Evolutionary conservation across 2,888 invertebrate species (phyloP), one percentile per base, ranked within the genome.

Genomic region (Sesia bembeciformis): DNA sequence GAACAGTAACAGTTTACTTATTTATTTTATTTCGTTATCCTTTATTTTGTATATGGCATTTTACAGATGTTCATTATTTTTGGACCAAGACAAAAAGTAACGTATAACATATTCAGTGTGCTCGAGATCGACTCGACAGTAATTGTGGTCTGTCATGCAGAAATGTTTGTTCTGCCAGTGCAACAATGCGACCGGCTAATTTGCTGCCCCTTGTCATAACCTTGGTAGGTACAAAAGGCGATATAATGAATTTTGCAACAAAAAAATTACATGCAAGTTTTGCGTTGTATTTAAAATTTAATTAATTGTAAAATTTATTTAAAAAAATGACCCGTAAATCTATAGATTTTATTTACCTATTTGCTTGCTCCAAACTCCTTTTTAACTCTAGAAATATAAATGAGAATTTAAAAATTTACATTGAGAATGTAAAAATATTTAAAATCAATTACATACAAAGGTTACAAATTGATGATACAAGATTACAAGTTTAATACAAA

Each of bases 181-280:
- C 57, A 57, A 52, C 51, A 52, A 42, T 51, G 43, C 55, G 56
- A 56, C 57, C 54, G 40, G 53, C 53, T 57, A 57, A 57, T 56
- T 56, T 55, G 55, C 55, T 51, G 55, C 53, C 55, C 57, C 53
- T 52, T 53, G 53, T 55, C 57, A 53, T 53, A 49, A 51, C 57
- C 57, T 57, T 57, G 57, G 52, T 53, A 56, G 39, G 56, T 53
- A 57, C 53, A 57, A 57, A 54, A 54, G 52, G 54, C 53, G 40
- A 56, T 56, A 54, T 53, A 57, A 46, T 46, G 46, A 46, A n/a
- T 5, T n/a, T 46, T 23, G 46, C 23, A 46, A 46, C 23, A 7
- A 46, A 46, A 46, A 46, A 46, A 46, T 46, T 46, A 46, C 46
- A 46, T 46, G 23, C 46, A 46, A 8, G 6, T 46, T 46, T 46